Conservation (phyloP, 1,140 invertebrate species). For the Papilio glaucus region DNA sequence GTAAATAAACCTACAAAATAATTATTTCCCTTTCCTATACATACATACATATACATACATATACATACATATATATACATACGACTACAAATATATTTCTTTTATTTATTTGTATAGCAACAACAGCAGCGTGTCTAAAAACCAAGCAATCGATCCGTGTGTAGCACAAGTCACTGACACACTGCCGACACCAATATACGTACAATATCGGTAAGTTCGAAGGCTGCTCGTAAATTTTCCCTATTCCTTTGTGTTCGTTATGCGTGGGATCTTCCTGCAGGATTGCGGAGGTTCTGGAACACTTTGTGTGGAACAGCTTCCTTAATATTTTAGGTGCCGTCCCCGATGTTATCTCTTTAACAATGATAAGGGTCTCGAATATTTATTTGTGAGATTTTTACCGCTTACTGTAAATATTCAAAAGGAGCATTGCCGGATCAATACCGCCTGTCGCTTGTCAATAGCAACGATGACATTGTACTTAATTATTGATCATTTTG, state of each 20-base stretch:
- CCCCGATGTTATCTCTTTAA: constrained; percentile 14
- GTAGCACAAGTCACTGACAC: constrained; percentile 2
- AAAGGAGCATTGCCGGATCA: background rate
- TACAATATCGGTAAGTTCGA: background rate
- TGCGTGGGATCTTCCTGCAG: background rate
- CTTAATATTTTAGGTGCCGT: constrained; percentile 13
- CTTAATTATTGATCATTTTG: background rate
- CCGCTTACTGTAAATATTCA: background rate
- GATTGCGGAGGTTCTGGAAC: background rate
- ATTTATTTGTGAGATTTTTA: constrained; percentile 8
- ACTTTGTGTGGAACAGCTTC: background rate
- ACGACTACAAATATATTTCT: too few relatives aligned
- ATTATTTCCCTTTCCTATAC: too few relatives aligned
- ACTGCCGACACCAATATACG: constrained; percentile 5
- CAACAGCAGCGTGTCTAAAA: background rate
- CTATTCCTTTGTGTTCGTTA: constrained; percentile 19
- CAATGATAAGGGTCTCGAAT: constrained; percentile 1
- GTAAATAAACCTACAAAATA: too few relatives aligned
- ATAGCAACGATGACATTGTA: background rate
- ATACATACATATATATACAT: too few relatives aligned
- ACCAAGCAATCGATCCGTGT: background rate
- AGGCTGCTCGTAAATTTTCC: background rate
- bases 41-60: too few relatives aligned
- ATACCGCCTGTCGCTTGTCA: background rate
- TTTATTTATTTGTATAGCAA: too few relatives aligned